Evolutionary conservation across 2,797 vertebrate genomes (phyloP).

Genomic region (Sebastes cheni): DNA sequence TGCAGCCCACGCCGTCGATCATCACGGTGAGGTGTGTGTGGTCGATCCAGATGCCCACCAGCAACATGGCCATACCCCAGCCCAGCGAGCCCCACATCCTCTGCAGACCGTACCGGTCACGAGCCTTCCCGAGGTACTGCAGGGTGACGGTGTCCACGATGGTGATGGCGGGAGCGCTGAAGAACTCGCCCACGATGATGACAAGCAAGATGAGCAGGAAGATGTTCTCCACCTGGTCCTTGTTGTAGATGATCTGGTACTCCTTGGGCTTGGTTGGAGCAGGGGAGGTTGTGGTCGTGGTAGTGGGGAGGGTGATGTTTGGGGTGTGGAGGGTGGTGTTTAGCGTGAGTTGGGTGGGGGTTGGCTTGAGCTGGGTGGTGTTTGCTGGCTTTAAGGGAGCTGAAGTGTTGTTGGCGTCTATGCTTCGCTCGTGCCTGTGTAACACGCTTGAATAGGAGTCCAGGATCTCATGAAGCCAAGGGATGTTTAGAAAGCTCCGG

Average conservation of each 20-base stretch:
- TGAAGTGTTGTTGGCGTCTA: background rate
- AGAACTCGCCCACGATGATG: conserved; percentile 96
- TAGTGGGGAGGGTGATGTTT: conserved; percentile 15
- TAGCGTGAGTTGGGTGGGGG: background rate
- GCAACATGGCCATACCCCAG: conserved; percentile 97
- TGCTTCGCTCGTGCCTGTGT: conserved; percentile 41
- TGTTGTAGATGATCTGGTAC: conserved; percentile 79
- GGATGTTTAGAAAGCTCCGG: background rate
- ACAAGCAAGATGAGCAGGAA: conserved; percentile 95
- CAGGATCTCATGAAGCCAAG: background rate
- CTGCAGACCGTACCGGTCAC: conserved; percentile 95
- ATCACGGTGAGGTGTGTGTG: conserved; percentile 84
- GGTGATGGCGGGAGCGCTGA: conserved; percentile 95
- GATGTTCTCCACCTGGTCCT: conserved; percentile 90
- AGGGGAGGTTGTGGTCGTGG: conserved; percentile 10
- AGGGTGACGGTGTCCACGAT: conserved; percentile 97
- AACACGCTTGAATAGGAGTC: background rate
- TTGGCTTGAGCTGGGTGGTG: background rate
- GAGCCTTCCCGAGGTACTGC: conserved; percentile 92
- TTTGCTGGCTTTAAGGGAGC: background rate
- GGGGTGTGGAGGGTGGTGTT: background rate
- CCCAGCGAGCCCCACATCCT: conserved; percentile 99
- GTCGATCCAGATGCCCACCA: conserved; percentile 96
- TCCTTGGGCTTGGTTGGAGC: conserved; percentile 60
- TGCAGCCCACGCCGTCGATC: conserved; percentile 85